Base-by-base conservation (phyloP, 2,797 vertebrate species). In the Craterocephalus amniculus region DNA sequence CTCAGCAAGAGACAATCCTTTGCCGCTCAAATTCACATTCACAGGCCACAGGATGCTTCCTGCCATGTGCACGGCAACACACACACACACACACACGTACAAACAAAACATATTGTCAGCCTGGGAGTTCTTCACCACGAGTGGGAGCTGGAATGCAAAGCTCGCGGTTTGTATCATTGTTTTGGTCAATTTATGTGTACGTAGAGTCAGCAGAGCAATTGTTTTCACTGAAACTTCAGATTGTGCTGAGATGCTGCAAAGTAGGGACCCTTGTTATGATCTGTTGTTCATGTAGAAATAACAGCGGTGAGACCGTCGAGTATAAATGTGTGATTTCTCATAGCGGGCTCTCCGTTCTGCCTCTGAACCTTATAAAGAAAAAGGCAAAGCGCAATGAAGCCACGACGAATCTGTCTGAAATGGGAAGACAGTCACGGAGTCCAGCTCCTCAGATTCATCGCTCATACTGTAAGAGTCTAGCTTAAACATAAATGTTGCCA, bases 141-240 rank as follows among this genome's bases (percentile, higher is more conserved):
- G 49, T 52, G 24, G 49, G 24, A 52, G 49, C 49, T 52, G 49
- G 49, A 52, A 52, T 27, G 49, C 49, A 52, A 52, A 52, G 49
- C 49, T 52, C 1, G 24, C 22, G 26, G 11, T 27, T 26, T 12
- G 24, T 27, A 52, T 27, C 24, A 14, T 14, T 52, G 49, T 52
- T 52, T 52, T 52, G 49, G 22, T 26, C 24, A 26, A 26, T 12
- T 51, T 26, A 12, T 49, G 49, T 14, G 24, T 24, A 51, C 49
- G 26, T 22, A 51, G 11, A n/a, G 20, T n/a, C 43, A 12, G 24
- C 24, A 26, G 49, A 51, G 22, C 22, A 52, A 13, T 6, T 6
- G 11, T 12, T 4, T 11, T 7, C 3, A 22, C 1, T 12, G 2
- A n/a, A 2, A 6, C 8, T 11, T 11, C 48, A 49, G 48, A 49